phyloP scores from a whole-genome alignment of 1,140 invertebrate species.

The Drosophila guanche region DNA sequence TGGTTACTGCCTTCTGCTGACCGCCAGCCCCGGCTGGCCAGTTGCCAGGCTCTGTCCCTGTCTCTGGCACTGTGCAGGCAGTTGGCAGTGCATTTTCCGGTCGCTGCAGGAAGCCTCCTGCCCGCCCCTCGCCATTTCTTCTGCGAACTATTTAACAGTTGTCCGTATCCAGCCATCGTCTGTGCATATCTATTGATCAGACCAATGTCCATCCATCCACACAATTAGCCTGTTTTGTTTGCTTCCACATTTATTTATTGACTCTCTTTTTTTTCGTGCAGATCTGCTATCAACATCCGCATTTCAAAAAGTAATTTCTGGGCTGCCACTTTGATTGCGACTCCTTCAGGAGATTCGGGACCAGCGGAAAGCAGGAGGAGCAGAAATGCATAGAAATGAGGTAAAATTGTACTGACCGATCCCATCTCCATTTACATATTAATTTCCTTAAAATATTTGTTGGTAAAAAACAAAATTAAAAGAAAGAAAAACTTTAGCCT shows the following conservation, averaged over 20 bases:
- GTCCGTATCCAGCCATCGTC: not conserved
- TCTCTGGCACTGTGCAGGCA: conserved; percentile 19
- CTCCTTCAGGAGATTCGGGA: no score
- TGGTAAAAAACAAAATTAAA: no score
- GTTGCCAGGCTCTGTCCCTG: conserved; percentile 26
- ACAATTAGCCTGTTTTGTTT: conserved; percentile 67
- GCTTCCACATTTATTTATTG: conserved; percentile 50
- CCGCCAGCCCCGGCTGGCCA: conserved; percentile 32
- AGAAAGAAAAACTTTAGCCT: no score
- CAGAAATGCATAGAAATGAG: no score
- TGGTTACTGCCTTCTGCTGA: conserved; percentile 2
- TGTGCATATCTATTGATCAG: conserved; percentile 15
- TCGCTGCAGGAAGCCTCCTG: conserved; percentile 36
- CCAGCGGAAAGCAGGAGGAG: no score
- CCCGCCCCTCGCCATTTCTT: conserved; percentile 5
- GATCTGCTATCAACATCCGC: conserved; percentile 65
- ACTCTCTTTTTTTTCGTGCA: conserved; percentile 41
- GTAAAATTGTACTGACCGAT: no score
- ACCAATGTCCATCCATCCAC: conserved; percentile 40
- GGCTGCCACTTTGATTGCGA: no score
- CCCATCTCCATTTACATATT: no score
- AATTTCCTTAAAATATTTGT: no score
- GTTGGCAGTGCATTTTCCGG: conserved; percentile 70
- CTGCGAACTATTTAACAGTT: conserved; percentile 32
- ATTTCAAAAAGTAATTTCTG: not conserved